These are phyloP conservation scores for Riparia riparia DNA, from an alignment of 2,113 vertebrate genomes.

Conservation along the genomic window DNA sequence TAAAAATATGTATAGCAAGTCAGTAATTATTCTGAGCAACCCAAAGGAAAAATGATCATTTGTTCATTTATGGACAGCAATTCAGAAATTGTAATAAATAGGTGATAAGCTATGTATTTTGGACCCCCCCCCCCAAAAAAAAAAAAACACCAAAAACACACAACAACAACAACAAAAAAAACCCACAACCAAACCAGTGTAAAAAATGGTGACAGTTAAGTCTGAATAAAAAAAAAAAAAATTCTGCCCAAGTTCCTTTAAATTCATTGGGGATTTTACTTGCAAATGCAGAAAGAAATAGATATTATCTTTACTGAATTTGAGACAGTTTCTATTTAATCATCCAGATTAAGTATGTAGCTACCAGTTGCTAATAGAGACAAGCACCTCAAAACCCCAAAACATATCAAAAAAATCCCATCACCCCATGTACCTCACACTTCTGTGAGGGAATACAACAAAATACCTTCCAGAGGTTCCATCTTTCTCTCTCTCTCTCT, in stretches of 20 bases:
- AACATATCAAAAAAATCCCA: not conserved
- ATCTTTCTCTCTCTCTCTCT: not conserved
- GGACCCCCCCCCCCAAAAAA: too few relatives aligned
- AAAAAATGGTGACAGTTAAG: not conserved
- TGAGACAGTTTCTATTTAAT: not conserved
- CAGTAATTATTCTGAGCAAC: not conserved
- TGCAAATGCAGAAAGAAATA: not conserved
- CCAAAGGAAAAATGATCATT: not conserved
- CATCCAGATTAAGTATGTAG: not conserved
- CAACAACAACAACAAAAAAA: not conserved
- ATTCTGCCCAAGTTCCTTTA: not conserved
- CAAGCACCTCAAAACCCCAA: not conserved
- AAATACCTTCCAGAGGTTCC: not conserved
- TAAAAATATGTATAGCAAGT: not conserved
- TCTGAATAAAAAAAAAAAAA: not conserved
- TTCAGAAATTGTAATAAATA: not conserved
- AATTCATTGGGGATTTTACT: not conserved
- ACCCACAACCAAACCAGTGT: not conserved
- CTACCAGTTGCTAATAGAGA: not conserved
- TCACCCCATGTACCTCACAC: not conserved
- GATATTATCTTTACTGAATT: not conserved
- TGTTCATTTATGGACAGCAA: not conserved
- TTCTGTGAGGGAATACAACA: not conserved
- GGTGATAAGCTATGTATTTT: not conserved
- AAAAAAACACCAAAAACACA: not conserved